These are phyloP conservation scores for Silurus lanzhouensis DNA, from an alignment of 2,797 vertebrate genomes.

Conservation along the genomic window DNA sequence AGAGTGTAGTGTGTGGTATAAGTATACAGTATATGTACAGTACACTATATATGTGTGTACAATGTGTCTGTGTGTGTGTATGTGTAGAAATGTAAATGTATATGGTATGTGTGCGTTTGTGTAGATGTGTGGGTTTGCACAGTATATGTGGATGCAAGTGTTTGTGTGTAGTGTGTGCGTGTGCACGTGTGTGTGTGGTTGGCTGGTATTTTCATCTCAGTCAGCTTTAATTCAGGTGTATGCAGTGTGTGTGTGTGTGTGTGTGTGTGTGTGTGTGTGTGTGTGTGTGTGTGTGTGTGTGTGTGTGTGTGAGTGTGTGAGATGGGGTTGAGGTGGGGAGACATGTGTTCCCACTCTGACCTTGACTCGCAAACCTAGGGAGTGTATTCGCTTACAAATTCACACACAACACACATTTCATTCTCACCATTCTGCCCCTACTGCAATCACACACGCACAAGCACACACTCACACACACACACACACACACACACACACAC, in stretches of 20 bases:
- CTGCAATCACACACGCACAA: not conserved
- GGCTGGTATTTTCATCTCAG: slow-evolving; percentile 70
- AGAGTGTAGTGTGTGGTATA: too few relatives aligned
- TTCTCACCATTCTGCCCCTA: slow-evolving; percentile 14
- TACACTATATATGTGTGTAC: too few relatives aligned
- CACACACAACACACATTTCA: slow-evolving; percentile 44
- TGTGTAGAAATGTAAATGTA: too few relatives aligned
- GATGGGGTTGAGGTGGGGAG: slow-evolving; percentile 55
- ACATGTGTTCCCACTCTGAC: slow-evolving; percentile 65
- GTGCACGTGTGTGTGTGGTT: slow-evolving; percentile 39
- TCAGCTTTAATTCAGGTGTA: slow-evolving; percentile 71
- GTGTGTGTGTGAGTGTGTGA: slow-evolving; percentile 47
- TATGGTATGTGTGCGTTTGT: too few relatives aligned
- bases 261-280: too few relatives aligned
- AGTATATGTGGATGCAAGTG: not conserved
- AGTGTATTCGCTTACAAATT: slow-evolving; percentile 31
- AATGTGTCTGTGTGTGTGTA: too few relatives aligned
- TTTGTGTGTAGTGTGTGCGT: not conserved
- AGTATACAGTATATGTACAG: too few relatives aligned
- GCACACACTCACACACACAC: not conserved
- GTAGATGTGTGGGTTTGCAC: too few relatives aligned
- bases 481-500: not conserved
- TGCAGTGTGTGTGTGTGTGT: slow-evolving; percentile 55
- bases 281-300: too few relatives aligned
- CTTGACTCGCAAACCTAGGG: slow-evolving; percentile 67